Percentiles rank a stretch among this genome's conserved stretches.
These are phyloP conservation scores for Melieria omissa DNA, from an alignment of 2,888 invertebrate genomes.

Conservation along the genomic window DNA sequence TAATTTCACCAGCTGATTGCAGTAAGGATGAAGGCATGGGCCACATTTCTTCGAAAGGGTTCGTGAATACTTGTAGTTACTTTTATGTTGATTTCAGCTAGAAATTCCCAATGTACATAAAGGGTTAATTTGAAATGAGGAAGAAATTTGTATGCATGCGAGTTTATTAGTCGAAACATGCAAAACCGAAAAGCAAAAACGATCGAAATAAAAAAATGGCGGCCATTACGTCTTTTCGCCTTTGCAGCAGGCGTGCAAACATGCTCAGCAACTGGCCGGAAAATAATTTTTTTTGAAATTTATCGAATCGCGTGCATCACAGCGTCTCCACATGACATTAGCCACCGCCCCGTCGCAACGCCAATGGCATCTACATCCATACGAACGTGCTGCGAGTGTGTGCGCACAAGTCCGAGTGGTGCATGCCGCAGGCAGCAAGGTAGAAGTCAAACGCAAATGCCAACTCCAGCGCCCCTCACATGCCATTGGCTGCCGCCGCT, in stretches of 20 bases:
- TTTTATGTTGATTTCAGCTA: too few species aligned
- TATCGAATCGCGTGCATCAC: conserved; percentile 59
- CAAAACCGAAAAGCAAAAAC: too few species aligned
- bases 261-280: too few species aligned
- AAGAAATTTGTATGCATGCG: too few species aligned
- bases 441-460: conserved; percentile 13
- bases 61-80: too few species aligned
- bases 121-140: too few species aligned
- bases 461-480: not conserved
- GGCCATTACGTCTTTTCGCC: not conserved
- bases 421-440: conserved; percentile 21
- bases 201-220: not conserved
- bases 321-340: not conserved
- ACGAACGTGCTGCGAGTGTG: not conserved
- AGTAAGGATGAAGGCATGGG: too few species aligned
- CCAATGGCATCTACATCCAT: not conserved
- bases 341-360: not conserved
- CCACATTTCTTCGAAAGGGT: too few species aligned
- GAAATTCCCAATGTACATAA: too few species aligned
- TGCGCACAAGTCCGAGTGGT: not conserved
- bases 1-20: too few species aligned
- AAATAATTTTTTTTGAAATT: conserved; percentile 37
- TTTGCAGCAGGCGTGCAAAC: too few species aligned
- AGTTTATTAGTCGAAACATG: too few species aligned
- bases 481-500: conserved; percentile 26